Evolutionary conservation across 2,888 invertebrate species (phyloP), one percentile per base, ranked within the genome.

Genomic region (Tetragonula carbonaria): DNA sequence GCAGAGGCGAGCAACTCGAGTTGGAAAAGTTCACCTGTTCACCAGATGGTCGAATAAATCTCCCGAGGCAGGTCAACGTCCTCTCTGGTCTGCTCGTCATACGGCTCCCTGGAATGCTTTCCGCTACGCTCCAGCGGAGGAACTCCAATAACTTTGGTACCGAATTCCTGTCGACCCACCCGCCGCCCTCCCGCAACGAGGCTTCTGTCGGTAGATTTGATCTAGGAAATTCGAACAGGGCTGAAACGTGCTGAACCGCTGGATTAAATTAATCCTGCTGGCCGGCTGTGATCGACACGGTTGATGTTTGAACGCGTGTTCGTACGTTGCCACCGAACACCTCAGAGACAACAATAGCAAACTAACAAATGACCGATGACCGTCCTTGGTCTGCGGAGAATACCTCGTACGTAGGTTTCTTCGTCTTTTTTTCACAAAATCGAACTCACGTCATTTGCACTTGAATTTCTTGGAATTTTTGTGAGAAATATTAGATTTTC

Each of bases 81-180:
- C 88, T 78, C 70, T 74, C 81, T 73, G 73, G 66, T 63, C 28
- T 28, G 70, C 72, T 75, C 74, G 72, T 70, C 73, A 67, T 53
- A 63, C 62, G 18, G 63, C 77, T 70, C 38, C 63, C 72, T 83
- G 86, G 81, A 86, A 88, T 85, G 83, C 75, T 78, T 73, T 77
- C 80, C 53, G 53, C 83, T 67, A 82, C 76, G 76, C 85, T 82
- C 78, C 77, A 74, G 16, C 59, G 75, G 79, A 84, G 88, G 81
- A 88, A 88, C 88, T 88, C 88, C 86, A 88, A 88, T 88, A 88
- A 88, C 84, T 88, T 86, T 62, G 77, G 62, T 63, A 33, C 87
- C 78, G 85, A 88, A 88, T 88, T 88, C 88, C 88, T 81, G 62
- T 71, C 88, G 80, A 80, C 70, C 81, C 73, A 33, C 65, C 78